These are phyloP conservation scores for Phallusia fumigata DNA, from an alignment of 23 tunicate genomes.

Conservation along the genomic window DNA sequence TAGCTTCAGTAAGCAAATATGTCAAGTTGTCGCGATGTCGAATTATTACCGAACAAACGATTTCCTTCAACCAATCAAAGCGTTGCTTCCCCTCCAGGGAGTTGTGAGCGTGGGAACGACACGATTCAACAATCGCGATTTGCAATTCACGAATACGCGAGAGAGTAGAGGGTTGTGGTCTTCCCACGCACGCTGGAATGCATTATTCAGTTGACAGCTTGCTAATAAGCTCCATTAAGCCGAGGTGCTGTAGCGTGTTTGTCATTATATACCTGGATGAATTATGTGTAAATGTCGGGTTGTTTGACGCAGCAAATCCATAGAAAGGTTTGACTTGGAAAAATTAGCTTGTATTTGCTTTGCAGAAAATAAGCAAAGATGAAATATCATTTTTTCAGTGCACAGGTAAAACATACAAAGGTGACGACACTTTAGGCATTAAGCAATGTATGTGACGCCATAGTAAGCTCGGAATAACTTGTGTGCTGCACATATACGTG, in stretches of 20 bases:
- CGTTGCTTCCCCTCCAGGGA: neutral
- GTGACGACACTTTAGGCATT: too few species aligned
- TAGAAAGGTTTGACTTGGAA: too few species aligned
- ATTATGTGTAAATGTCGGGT: too few species aligned
- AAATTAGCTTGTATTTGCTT: too few species aligned
- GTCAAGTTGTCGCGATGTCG: neutral
- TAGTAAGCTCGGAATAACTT: too few species aligned
- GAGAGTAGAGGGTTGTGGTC: neutral
- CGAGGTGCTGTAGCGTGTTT: neutral
- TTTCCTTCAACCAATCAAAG: conserved; percentile 5
- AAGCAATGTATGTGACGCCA: too few species aligned
- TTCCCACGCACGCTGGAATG: neutral
- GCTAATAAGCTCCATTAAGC: neutral
- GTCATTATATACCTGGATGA: neutral
- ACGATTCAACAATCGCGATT: conserved; percentile 7
- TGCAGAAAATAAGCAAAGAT: too few species aligned
- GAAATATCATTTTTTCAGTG: too few species aligned
- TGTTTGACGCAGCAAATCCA: too few species aligned
- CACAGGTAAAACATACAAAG: too few species aligned
- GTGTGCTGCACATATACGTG: too few species aligned
- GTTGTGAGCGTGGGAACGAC: neutral
- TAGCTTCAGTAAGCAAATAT: neutral
- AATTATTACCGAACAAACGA: conserved; percentile 5
- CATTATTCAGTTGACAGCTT: neutral
- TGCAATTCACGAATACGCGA: conserved; percentile 13